Percentiles rank a stretch among this genome's conserved stretches.
Conservation (phyloP, 2,888 invertebrate species). For the Drepanosiphum platanoidis region DNA sequence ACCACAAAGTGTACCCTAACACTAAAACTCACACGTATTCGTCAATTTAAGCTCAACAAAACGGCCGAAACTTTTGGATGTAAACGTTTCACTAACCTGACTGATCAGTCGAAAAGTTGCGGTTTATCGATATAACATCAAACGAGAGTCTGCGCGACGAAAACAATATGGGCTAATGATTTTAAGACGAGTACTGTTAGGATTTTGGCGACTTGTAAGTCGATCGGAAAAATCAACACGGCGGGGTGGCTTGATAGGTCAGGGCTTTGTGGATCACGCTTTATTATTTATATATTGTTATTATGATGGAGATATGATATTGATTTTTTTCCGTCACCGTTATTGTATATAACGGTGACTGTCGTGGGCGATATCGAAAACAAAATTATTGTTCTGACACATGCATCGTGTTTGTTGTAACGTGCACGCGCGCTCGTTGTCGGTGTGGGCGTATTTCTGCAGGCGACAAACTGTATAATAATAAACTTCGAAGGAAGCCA, state of each 20-base stretch:
- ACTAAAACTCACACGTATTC: too few relatives aligned
- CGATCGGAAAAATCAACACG: neutral
- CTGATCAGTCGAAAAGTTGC: too few relatives aligned
- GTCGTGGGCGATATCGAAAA: slow-evolving; percentile 40
- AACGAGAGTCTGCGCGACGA: neutral
- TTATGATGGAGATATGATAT: neutral
- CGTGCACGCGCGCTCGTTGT: neutral
- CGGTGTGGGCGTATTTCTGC: slow-evolving; percentile 13
- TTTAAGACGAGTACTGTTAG: neutral
- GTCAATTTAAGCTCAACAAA: neutral
- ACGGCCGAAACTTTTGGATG: neutral
- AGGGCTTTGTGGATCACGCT: neutral
- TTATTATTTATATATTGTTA: neutral
- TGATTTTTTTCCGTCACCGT: neutral
- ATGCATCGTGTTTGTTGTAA: neutral
- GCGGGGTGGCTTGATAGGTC: neutral
- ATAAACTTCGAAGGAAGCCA: slow-evolving; percentile 31
- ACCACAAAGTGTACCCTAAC: too few relatives aligned
- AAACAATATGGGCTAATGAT: neutral
- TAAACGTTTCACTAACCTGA: too few relatives aligned
- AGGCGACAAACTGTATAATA: slow-evolving; percentile 29
- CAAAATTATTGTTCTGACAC: slow-evolving; percentile 8
- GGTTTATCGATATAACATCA: neutral
- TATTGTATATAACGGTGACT: neutral
- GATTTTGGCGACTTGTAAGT: neutral